Percentiles rank a stretch among this genome's conserved stretches.
phyloP scores from a whole-genome alignment of 2,888 invertebrate genomes.

The Sycophila texana region DNA sequence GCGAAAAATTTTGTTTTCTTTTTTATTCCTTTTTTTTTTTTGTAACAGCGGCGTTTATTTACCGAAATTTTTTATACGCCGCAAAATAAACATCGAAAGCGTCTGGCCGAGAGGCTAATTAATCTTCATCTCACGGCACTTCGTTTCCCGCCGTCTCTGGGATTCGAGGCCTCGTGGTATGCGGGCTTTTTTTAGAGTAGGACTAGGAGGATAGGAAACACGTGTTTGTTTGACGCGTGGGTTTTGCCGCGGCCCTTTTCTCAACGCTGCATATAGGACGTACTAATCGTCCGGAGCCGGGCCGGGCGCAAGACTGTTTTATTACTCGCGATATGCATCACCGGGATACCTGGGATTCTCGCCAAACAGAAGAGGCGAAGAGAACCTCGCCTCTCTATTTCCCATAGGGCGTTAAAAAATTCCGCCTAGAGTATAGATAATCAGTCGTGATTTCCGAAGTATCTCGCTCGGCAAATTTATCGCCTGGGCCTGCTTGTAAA shows the following conservation, averaged over 20 bases:
- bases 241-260: not conserved
- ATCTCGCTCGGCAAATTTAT: not conserved
- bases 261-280: not conserved
- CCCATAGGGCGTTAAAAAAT: not conserved
- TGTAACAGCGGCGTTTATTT: not conserved
- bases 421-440: not conserved
- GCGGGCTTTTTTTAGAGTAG: constrained; percentile 1
- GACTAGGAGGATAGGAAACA: not conserved
- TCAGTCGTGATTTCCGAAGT: not conserved
- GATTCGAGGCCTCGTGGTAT: constrained; percentile 6
- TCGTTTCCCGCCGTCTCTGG: constrained; percentile 25
- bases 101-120: constrained; percentile 28
- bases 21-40: constrained; percentile 3
- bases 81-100: constrained; percentile 22
- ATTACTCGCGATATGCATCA: constrained; percentile 37
- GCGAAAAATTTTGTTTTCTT: not conserved
- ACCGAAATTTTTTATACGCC: constrained; percentile 3
- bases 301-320: constrained; percentile 14
- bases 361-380: not conserved
- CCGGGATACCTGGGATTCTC: constrained; percentile 11
- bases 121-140: constrained; percentile 50
- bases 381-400: not conserved
- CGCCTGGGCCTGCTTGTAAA: not conserved
- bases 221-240: not conserved
- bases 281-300: not conserved